Evolutionary conservation across 2,888 invertebrate species (phyloP).

Genomic region (Diarsia mendica): DNA sequence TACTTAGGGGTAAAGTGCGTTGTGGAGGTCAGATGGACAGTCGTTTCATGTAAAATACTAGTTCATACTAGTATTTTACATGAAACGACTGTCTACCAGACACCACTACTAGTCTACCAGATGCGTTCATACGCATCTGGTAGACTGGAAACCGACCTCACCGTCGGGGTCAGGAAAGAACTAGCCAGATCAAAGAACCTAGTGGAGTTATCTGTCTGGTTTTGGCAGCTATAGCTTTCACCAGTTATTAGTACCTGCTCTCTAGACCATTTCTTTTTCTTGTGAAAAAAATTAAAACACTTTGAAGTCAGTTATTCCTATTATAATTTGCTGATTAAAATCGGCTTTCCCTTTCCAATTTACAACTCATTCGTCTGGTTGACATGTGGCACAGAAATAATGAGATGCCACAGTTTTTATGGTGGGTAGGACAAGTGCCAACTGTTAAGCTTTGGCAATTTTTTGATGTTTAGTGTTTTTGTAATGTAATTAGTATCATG

Average conservation of each 20-base stretch:
- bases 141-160: not conserved
- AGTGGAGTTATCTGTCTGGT: not conserved
- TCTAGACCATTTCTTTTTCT: conserved; percentile 4
- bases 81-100: no score
- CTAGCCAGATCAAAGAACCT: not conserved
- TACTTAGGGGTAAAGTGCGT: not conserved
- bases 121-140: no score
- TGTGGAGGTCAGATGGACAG: not conserved
- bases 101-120: no score
- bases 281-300: not conserved
- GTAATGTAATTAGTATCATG: not conserved
- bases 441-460: not conserved
- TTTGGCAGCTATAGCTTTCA: conserved; percentile 2
- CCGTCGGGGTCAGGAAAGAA: not conserved
- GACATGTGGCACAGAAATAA: conserved; percentile 37
- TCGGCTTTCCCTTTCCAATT: conserved; percentile 34
- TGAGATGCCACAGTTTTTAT: conserved; percentile 45
- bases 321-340: conserved; percentile 26
- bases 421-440: conserved; percentile 37
- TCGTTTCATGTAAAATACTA: not conserved
- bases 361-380: conserved; percentile 47
- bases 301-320: conserved; percentile 19
- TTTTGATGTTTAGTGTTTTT: conserved; percentile 12
- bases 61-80: no score
- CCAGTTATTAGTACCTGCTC: not conserved